Evolutionary conservation across 2,113 vertebrate genomes (phyloP).

Genomic region (Dipodomys ordii): DNA sequence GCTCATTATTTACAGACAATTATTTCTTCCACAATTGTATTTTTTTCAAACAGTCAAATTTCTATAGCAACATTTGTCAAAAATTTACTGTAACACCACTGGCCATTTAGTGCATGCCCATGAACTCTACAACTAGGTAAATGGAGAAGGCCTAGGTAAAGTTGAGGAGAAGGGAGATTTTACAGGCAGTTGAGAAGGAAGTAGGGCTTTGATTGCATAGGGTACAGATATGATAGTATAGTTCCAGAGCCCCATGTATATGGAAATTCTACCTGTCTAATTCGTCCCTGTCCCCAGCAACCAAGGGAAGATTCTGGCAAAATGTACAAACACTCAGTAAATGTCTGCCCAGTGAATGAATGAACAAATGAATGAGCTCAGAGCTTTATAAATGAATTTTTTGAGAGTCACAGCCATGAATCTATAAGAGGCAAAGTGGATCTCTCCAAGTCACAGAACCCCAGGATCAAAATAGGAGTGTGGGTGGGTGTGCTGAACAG

Average conservation of each 20-base stretch:
- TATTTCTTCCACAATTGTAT: neutral
- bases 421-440: neutral
- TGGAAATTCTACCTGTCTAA: neutral
- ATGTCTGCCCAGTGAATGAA: neutral
- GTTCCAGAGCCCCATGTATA: neutral
- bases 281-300: no score
- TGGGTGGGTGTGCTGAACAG: neutral
- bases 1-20: neutral
- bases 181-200: neutral
- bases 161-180: neutral
- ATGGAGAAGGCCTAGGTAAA: neutral
- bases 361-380: neutral
- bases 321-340: neutral
- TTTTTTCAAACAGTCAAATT: neutral
- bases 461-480: neutral
- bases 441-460: constrained; percentile 16
- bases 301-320: neutral
- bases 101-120: neutral
- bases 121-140: neutral
- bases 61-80: neutral
- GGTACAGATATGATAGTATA: neutral
- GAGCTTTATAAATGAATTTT: neutral
- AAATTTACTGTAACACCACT: neutral
- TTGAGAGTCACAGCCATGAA: neutral
- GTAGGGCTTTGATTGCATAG: neutral